Conservation (phyloP, 2,113 vertebrate species). For the Rhombomys opimus region DNA sequence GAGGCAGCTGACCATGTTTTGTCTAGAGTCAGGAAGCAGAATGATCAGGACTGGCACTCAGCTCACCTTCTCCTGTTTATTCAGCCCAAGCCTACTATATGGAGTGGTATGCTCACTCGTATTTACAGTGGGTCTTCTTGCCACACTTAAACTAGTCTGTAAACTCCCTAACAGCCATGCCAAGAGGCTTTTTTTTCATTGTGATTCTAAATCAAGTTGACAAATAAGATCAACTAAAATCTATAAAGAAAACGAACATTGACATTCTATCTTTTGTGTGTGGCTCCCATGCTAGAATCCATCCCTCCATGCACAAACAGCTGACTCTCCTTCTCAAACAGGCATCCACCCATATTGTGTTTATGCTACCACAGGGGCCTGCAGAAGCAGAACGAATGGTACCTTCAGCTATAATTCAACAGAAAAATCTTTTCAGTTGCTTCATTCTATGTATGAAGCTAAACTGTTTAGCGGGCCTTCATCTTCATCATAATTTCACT, state of each 20-base stretch:
- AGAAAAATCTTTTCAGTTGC: background rate
- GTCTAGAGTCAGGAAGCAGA: background rate
- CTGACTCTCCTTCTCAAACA: background rate
- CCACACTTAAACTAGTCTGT: background rate
- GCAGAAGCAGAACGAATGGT: background rate
- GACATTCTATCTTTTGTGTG: background rate
- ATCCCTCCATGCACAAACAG: background rate
- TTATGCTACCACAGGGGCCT: background rate
- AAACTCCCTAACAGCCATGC: background rate
- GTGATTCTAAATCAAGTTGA: background rate
- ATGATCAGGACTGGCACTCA: no score
- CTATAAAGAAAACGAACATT: background rate
- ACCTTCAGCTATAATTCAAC: background rate
- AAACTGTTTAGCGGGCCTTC: background rate
- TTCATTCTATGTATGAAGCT: background rate
- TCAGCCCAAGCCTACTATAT: background rate
- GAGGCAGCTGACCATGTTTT: background rate
- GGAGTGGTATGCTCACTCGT: background rate
- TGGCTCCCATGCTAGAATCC: background rate
- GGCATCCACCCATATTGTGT: background rate
- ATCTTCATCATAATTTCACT: constrained; percentile 7
- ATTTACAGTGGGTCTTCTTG: background rate
- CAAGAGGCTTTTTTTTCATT: background rate
- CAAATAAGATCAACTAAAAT: background rate
- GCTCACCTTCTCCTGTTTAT: no score